Conservation (phyloP, 2,888 invertebrate species). For the Cheilosia soror region DNA sequence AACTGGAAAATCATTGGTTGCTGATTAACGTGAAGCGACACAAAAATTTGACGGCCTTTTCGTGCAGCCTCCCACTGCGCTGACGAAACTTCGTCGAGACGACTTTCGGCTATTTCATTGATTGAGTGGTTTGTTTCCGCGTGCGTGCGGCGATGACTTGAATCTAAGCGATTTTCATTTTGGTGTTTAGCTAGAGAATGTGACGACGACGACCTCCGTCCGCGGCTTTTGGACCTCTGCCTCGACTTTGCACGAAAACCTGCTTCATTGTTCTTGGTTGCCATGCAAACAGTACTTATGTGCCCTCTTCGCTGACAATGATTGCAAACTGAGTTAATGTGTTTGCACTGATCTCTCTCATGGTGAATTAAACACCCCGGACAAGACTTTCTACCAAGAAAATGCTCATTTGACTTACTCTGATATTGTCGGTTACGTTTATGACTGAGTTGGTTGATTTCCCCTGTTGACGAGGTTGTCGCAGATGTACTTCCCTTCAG, state of each 20-base stretch:
- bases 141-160: not conserved
- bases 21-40: slow-evolving; percentile 30
- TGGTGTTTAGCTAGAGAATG: not conserved
- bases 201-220: not conserved
- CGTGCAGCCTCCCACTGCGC: not conserved
- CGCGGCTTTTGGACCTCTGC: not conserved
- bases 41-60: slow-evolving; percentile 9
- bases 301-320: slow-evolving; percentile 32
- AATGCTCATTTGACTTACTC: slow-evolving; percentile 5
- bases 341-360: not conserved
- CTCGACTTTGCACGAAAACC: not conserved
- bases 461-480: not conserved
- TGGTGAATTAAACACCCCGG: slow-evolving; percentile 14
- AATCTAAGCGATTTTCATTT: too few relatives aligned
- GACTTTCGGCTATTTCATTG: too few relatives aligned
- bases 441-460: not conserved
- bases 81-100: not conserved
- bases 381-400: slow-evolving; percentile 13
- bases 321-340: slow-evolving; percentile 22
- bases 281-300: slow-evolving; percentile 21
- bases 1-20: slow-evolving; percentile 33
- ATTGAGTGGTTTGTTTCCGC: not conserved
- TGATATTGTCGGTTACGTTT: not conserved
- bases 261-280: not conserved
- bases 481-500: slow-evolving; percentile 8